Evolutionary conservation across 2,888 invertebrate genomes (phyloP), one percentile per base, ranked within the genome.

Genomic region (Cactoblastis cactorum): DNA sequence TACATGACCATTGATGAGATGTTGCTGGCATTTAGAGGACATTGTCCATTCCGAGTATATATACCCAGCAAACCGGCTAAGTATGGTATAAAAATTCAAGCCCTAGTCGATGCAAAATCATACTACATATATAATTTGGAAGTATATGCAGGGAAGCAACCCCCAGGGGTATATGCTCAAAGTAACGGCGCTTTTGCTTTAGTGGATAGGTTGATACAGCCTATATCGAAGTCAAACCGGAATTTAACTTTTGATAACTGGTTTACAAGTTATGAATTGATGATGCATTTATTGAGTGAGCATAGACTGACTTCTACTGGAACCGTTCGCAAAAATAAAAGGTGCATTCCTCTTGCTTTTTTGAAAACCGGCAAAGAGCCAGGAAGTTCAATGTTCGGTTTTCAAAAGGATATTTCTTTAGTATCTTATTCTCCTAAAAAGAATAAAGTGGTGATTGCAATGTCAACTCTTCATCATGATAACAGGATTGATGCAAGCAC

Each of bases 21-120:
- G 53, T 46, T 69, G 45, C 56, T 62, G 35, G 52, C 62, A 15
- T 67, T 67, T 53, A 57, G 61, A 54, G 68, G 65, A n/a, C n/a
- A n/a, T n/a, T n/a, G n/a, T n/a, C 5, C 50, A 62, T 46, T 66
- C 61, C 49, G 51, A 46, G 8, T 66, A 67, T 69, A 62, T 50
- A 67, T 69, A 8, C 62, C 67, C 18, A 58, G 53, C 4, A 73
- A 73, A 52, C 68, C 68, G 12, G 61, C 58, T n/a, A 67, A 68
- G 56, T 67, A 69, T 54, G 68, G 54, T 28, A 45, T 55, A 6
- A 53, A 54, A 46, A 41, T 51, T 11, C 28, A 28, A 17, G 50
- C 50, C 9, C 33, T 47, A 8, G 34, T 46, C 8, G 41, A 49
- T 32, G 28, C 41, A n/a, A 28, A 41, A 8, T 47, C 14, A 11